Conservation (phyloP, 2,113 vertebrate species). For the Campylorhamphus procurvoides region DNA sequence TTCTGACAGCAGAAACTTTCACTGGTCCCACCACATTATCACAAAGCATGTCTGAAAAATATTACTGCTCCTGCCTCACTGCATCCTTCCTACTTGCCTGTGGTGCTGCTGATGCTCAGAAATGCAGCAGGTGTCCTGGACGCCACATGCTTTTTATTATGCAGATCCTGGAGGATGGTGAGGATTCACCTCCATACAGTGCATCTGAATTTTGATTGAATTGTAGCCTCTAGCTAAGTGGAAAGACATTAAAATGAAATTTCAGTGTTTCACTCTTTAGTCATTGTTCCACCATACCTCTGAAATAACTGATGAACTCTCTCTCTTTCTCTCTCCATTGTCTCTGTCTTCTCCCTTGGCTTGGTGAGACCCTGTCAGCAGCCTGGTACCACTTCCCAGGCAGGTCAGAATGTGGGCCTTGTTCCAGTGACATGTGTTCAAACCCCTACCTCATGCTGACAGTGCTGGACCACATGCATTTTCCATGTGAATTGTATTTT, state of each 20-base stretch:
- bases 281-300: neutral
- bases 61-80: neutral
- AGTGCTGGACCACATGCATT: rapidly evolving
- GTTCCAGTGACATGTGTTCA: neutral
- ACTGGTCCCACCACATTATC: neutral
- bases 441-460: neutral
- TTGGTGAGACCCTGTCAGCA: neutral
- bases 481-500: neutral
- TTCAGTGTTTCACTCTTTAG: neutral
- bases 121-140: neutral
- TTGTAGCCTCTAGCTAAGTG: constrained; percentile 31
- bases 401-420: rapidly evolving
- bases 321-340: neutral
- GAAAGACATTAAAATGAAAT: constrained; percentile 58
- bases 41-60: neutral
- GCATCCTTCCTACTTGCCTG: neutral
- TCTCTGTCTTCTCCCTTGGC: neutral
- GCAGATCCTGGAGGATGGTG: neutral
- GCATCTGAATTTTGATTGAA: constrained; percentile 62
- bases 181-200: neutral
- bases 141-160: neutral
- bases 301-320: constrained; percentile 24
- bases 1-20: neutral
- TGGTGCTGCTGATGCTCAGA: neutral
- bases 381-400: neutral